phyloP scores from a whole-genome alignment of 2,797 vertebrate genomes.

The Botia kubotai region DNA sequence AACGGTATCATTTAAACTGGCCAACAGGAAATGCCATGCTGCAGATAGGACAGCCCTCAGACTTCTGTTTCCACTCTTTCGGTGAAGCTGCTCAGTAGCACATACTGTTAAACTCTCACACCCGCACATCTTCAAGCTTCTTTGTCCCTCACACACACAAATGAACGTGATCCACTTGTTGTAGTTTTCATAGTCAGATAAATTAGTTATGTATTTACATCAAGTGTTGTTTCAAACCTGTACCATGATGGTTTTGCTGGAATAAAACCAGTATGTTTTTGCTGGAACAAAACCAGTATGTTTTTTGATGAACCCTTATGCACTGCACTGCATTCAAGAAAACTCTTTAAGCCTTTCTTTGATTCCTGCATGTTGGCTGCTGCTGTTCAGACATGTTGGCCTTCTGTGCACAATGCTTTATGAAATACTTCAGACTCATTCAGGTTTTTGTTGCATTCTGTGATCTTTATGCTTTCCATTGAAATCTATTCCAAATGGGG shows the following conservation, averaged over 20 bases:
- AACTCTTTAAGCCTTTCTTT: neutral
- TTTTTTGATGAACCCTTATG: neutral
- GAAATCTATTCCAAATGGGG: neutral
- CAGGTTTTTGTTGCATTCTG: neutral
- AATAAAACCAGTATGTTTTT: neutral
- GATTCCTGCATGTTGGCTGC: neutral
- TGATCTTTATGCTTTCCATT: neutral
- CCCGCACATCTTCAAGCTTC: neutral
- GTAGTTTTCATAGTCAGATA: neutral
- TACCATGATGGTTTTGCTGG: neutral
- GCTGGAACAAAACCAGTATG: neutral
- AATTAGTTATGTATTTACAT: neutral
- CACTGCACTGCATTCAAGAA: neutral
- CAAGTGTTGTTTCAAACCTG: neutral
- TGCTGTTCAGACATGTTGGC: conserved; percentile 11
- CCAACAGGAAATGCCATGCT: conserved; percentile 60
- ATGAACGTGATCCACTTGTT: neutral
- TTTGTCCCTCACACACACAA: neutral
- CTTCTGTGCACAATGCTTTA: neutral
- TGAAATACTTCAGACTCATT: neutral
- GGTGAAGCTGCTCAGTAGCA: conserved; percentile 37
- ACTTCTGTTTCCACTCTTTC: conserved; percentile 54
- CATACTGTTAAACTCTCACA: conserved; percentile 11
- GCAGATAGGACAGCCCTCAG: conserved; percentile 49
- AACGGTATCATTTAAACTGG: conserved; percentile 53